Evolutionary conservation across 2,888 invertebrate species (phyloP), one percentile per base, ranked within the genome.

Genomic region (Drosophila bunnanda): DNA sequence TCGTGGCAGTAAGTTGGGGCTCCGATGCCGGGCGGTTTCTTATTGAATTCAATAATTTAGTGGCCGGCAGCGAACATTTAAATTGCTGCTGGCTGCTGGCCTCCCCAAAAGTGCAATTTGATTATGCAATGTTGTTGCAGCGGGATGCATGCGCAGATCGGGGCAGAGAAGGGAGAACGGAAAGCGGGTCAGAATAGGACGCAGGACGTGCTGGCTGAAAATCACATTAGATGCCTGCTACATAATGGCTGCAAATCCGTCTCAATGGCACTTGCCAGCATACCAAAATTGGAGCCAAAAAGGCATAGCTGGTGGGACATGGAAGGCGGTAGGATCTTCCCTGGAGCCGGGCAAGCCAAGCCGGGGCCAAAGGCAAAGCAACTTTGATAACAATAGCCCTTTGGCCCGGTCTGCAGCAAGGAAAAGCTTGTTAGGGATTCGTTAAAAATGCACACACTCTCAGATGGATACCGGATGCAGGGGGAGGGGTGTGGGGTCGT

Each of bases 1-100:
- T 43, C 58, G 52, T 46, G 57, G 52, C 25, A 44, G 59, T 38
- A 43, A 57, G 65, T 57, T 54, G 41, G 46, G 28, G 55, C 39
- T 54, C 54, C 65, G 43, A 52, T 52, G 61, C 52, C 46, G 50
- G 50, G 48, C n/a, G 46, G 61, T 74, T 74, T 86, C 79, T 84
- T 89, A 86, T 86, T 86, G 84, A 89, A 84, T 89, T 86, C 87
- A 86, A 86, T 86, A 86, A 86, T 86, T 86, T 89, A 89, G 82
- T 84, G 79, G 74, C 67, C 72, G 58, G 78, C 67, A 38, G 59
- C 74, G 76, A 74, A 88, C 76, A 83, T 85, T 88, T 79, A 83
- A 88, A 88, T 83, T 88, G 88, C 75, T 73, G 67, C 70, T 78
- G 67, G 67, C 67, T 54, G 67, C 30, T 72, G 82, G 62, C 65